A percentile compares a stretch with the other conserved stretches of the same genome.
Conservation (phyloP, 2,797 vertebrate species). For the Vireo griseus region DNA sequence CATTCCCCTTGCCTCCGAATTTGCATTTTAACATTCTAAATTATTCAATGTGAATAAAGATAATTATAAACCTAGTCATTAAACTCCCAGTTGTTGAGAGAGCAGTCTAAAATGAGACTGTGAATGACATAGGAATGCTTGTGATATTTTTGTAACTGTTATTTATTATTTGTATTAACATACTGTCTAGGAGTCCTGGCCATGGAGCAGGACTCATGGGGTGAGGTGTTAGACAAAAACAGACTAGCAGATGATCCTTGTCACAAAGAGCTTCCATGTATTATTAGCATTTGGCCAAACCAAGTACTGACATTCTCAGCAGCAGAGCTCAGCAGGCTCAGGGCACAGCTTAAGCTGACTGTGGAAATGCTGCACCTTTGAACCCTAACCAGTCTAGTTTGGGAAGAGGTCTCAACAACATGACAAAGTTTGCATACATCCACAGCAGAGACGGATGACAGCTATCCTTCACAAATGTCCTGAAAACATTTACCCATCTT, state of each 20-base stretch:
- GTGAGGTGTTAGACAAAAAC: slow-evolving; percentile 56
- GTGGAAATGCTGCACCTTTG: background rate
- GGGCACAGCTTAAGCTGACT: background rate
- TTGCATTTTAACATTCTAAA: background rate
- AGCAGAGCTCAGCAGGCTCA: background rate
- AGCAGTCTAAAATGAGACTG: slow-evolving; percentile 35
- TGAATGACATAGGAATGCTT: slow-evolving; percentile 17
- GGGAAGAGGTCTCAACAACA: background rate
- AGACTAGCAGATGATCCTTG: slow-evolving; percentile 43
- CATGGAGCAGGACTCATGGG: background rate
- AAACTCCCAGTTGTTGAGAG: background rate
- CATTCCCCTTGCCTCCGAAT: background rate
- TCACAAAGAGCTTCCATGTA: slow-evolving; percentile 23
- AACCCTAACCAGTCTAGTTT: background rate
- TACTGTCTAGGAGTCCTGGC: slow-evolving; percentile 48
- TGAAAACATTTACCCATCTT: background rate
- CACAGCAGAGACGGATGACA: background rate
- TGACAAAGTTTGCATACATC: background rate
- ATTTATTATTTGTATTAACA: slow-evolving; percentile 61
- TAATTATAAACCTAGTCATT: background rate
- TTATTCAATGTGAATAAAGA: background rate
- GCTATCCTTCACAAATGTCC: background rate
- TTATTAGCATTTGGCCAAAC: slow-evolving; percentile 39
- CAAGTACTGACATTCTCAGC: slow-evolving; percentile 15
- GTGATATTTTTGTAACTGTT: slow-evolving; percentile 59